Percentiles rank a stretch among this genome's conserved stretches.
These are phyloP conservation scores for Periophthalmodon schlosseri DNA, from an alignment of 2,113 vertebrate genomes.

Conservation along the genomic window DNA sequence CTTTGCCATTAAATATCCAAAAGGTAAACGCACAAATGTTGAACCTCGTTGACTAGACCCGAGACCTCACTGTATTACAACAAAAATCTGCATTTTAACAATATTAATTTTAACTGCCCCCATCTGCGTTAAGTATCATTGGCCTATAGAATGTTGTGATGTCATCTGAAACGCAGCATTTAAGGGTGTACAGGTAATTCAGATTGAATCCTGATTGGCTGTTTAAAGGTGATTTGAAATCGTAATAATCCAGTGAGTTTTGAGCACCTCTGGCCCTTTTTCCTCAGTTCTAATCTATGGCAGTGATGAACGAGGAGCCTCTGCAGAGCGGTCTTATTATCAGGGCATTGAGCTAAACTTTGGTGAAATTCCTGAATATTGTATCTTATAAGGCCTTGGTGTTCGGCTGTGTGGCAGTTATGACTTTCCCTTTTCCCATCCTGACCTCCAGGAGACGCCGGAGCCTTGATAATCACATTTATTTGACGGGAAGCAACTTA, in stretches of 20 bases:
- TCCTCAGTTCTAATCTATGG: conserved; percentile 37
- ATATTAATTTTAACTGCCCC: too few species aligned
- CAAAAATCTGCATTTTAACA: too few species aligned
- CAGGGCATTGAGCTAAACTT: conserved; percentile 38
- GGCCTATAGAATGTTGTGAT: too few species aligned
- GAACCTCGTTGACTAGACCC: too few species aligned
- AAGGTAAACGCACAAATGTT: too few species aligned
- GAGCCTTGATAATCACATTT: conserved; percentile 69
- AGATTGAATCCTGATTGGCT: not conserved
- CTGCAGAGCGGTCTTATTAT: conserved; percentile 51
- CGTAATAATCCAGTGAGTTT: conserved; percentile 41
- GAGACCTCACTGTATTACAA: too few species aligned
- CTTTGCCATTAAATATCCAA: too few species aligned
- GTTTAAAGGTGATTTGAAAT: conserved; percentile 26
- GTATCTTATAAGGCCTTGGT: conserved; percentile 47
- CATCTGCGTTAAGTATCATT: too few species aligned
- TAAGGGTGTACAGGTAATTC: too few species aligned
- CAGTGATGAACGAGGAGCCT: conserved; percentile 51
- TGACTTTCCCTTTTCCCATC: conserved; percentile 43
- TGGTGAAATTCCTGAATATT: conserved; percentile 44
- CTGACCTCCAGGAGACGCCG: conserved; percentile 57
- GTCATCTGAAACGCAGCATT: too few species aligned
- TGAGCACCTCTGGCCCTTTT: conserved; percentile 33
- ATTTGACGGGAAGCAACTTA: conserved; percentile 70
- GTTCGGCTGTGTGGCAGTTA: conserved; percentile 57